Evolutionary conservation across 2,113 vertebrate species (phyloP), one percentile per base, ranked within the genome.

Genomic region (Tiliqua scincoides): DNA sequence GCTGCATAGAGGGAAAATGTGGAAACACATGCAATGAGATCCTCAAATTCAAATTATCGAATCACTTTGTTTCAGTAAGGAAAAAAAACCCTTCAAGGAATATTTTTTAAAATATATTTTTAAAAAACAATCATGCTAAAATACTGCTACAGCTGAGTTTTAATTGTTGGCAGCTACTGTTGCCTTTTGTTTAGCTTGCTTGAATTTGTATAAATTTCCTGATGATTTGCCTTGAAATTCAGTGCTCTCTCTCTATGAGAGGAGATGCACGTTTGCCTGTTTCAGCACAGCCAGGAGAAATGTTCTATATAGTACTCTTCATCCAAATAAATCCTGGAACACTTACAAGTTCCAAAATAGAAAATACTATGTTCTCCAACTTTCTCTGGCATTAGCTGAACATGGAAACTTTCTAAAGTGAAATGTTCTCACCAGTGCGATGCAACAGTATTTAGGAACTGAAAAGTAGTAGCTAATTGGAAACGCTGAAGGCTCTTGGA

Each of bases 381-480:
- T 62, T 35, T 85, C 57, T 90, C 67, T 88, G 79, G 79, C 83
- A 79, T 27, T 75, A 9, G 30, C 35, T 91, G 85, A 80, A 72
- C 82, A 20, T 87, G 82, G 43, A 73, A 87, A 9, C 63, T 82
- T 82, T 65, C 75, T 65, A 30, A 27, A 18, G 57, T 25, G 5
- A 25, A 84, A 91, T 83, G 14, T 87, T 83, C 35, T 88, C 62
- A 32, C 17, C 17, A 85, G 0, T 67, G n/a, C 85, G 86, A 43
- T 12, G 81, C 86, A 91, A 78, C 17, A 25, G 6, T 85, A 87
- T 1, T 54, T 7, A 11, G 77, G 71, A 90, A 87, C 25, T 52
- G 30, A 85, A 76, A 17, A 84, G 75, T 52, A 75, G 52, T 32
- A 78, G 32, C 74, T 88, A 88, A 78, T 73, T 83, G 54, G 87